Base-by-base conservation (phyloP, 1,140 invertebrate genomes). In the Teleopsis dalmanni region DNA sequence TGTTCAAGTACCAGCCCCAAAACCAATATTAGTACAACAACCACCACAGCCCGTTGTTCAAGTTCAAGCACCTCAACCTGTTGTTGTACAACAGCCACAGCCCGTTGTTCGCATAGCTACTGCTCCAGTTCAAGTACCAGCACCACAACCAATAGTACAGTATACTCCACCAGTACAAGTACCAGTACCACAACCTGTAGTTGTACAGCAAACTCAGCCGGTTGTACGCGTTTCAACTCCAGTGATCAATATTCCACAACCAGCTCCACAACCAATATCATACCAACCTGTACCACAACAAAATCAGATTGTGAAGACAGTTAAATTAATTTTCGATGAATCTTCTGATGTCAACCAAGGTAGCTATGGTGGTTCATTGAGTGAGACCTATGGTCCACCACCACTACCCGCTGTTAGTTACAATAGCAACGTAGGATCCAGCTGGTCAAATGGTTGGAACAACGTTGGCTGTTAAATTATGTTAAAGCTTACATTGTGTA, bases 241-340 rank as follows among this genome's bases (percentile, higher is more conserved):
- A n/a, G n/a, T n/a, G n/a, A n/a, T n/a, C n/a, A n/a, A n/a, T 19
- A 21, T 29, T n/a, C 21, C 43, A 34, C 43, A 44, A 25, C 38
- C n/a, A 6, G 8, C 19, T 11, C 41, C 41, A 13, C 41, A 44
- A 44, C 25, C 55, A 5, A 26, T 41, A 13, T 19, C 16, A 14
- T n/a, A n/a, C n/a, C 53, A 31, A 26, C 44, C 44, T 6, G 16
- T 54, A 23, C 25, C 48, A 16, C 38, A 43, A 36, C 7, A 5
- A 11, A 53, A 59, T 40, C 59, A 65, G 47, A 45, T 53, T 25
- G 62, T 65, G 34, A 65, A 65, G 53, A 65, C 62, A 40, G 60
- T 65, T 27, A 62, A 60, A 44, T 31, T 65, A 23, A 62, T 65
- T 29, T 62, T 65, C 2, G 62, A 65, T 38, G 62, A 55, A 47